Conservation (phyloP, 2,888 invertebrate genomes). For the Eupithecia exiguata region DNA sequence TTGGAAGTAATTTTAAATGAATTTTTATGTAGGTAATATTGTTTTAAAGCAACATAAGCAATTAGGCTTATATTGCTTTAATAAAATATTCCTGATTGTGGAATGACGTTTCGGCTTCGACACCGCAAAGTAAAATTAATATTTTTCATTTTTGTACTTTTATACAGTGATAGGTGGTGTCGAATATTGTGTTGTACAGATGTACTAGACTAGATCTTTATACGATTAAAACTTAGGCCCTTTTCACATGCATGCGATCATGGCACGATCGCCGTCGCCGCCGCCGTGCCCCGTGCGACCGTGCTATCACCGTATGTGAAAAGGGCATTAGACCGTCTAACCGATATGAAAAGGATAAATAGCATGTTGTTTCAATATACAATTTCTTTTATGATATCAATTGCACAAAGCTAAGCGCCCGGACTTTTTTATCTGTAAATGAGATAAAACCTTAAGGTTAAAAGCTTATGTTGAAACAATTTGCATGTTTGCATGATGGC, state of each 20-base stretch:
- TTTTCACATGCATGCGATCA: no score
- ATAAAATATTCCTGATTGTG: neutral
- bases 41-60: no score
- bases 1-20: neutral
- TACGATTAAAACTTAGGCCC: neutral
- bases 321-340: neutral
- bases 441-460: neutral
- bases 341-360: neutral
- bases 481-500: conserved; percentile 6
- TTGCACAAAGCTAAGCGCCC: neutral
- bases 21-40: neutral
- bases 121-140: neutral
- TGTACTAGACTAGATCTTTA: neutral
- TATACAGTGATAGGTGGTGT: conserved; percentile 1
- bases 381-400: neutral
- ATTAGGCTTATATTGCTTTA: neutral
- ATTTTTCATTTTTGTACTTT: conserved; percentile 12
- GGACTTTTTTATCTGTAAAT: neutral
- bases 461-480: conserved; percentile 5
- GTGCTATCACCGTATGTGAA: no score
- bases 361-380: neutral
- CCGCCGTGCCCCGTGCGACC: no score
- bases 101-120: neutral
- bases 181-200: neutral
- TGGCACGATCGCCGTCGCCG: no score